A percentile compares a stretch with the other conserved stretches of the same genome.
Evolutionary conservation across 30 jellyfish, hydroid and myxozoan species (phyloP).

Genomic region (Rhopilema esculentum): DNA sequence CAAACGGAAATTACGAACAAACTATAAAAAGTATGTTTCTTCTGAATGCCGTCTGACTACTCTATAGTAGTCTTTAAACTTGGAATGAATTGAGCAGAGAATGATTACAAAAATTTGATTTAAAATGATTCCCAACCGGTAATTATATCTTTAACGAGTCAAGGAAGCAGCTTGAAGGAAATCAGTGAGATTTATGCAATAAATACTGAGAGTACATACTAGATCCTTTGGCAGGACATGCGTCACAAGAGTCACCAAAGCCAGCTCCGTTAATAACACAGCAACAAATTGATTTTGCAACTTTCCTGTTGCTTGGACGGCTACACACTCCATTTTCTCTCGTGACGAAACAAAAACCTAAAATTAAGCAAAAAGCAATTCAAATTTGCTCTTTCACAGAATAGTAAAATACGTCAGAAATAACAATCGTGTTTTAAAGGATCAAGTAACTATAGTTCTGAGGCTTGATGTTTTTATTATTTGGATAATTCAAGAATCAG

Average conservation of each 20-base stretch:
- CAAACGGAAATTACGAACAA: neutral
- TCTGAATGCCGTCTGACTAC: too few species aligned
- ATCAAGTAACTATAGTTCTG: too few species aligned
- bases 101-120: too few species aligned
- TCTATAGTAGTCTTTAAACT: too few species aligned
- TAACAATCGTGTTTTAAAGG: too few species aligned
- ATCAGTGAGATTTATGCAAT: neutral
- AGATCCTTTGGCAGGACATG: constrained; percentile 82
- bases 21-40: too few species aligned
- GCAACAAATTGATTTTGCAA: constrained; percentile 70
- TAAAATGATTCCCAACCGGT: too few species aligned
- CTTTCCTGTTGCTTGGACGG: constrained; percentile 20
- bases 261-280: constrained; percentile 59
- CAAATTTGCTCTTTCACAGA: neutral
- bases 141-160: too few species aligned
- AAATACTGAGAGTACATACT: constrained; percentile 31
- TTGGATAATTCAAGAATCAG: too few species aligned
- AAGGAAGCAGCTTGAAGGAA: too few species aligned
- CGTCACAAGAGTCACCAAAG: constrained; percentile 67
- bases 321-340: constrained; percentile 43
- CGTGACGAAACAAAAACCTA: constrained; percentile 54
- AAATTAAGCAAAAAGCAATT: neutral
- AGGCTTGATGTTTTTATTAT: too few species aligned
- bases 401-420: neutral
- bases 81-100: too few species aligned